phyloP scores from a whole-genome alignment of 2,113 vertebrate species.

The Notarius quadriscutis region DNA sequence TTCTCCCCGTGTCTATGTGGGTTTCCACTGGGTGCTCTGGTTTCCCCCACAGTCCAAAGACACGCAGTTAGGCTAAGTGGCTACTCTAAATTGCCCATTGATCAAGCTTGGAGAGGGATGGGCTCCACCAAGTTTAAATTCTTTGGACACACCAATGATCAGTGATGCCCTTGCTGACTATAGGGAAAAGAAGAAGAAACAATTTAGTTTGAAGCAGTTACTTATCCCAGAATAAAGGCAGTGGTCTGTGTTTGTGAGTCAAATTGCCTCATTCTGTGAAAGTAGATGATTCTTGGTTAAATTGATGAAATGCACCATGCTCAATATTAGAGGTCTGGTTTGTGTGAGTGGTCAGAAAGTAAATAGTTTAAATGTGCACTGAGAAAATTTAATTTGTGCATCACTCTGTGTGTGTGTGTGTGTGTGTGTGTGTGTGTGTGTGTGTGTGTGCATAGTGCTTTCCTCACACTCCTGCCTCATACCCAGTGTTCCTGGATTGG shows the following conservation, averaged over 20 bases:
- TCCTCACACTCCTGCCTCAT: background rate
- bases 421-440: background rate
- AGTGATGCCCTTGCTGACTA: too few species aligned
- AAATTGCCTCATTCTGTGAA: background rate
- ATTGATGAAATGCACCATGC: background rate
- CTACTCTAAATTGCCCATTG: too few species aligned
- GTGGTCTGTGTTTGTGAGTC: background rate
- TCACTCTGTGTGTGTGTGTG: background rate
- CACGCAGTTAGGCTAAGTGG: too few species aligned
- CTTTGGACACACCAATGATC: too few species aligned
- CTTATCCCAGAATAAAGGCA: background rate
- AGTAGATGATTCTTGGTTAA: background rate
- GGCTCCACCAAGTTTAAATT: too few species aligned
- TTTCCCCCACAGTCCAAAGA: too few species aligned
- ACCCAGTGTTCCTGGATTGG: too few species aligned
- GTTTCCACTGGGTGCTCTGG: too few species aligned
- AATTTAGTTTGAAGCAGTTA: background rate
- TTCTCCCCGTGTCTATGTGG: too few species aligned
- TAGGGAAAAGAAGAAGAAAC: too few species aligned
- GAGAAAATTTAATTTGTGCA: background rate
- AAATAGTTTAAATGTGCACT: background rate
- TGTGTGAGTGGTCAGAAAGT: background rate
- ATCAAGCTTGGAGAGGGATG: too few species aligned
- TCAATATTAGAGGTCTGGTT: background rate
- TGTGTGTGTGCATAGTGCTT: background rate